Evolutionary conservation across 1,140 invertebrate genomes (phyloP), one percentile per base, ranked within the genome.

Genomic region (Parasteatoda tepidariorum): DNA sequence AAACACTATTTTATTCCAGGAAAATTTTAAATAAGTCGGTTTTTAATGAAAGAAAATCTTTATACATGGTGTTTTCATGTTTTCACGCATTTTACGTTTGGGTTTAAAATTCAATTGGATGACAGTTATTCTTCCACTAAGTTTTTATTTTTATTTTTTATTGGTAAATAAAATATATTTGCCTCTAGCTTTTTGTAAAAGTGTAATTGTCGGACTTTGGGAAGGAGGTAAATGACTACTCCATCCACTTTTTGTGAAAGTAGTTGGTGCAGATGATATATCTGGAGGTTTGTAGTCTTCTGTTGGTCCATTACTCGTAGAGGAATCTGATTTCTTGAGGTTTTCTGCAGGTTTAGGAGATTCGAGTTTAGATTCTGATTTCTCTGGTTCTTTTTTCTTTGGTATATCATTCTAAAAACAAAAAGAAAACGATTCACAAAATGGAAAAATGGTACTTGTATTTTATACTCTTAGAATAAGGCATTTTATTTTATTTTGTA

Each of bases 131-230:
- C n/a, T n/a, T n/a, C n/a, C n/a, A n/a, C n/a, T n/a, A n/a, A n/a
- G n/a, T n/a, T n/a, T n/a, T n/a, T n/a, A n/a, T n/a, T n/a, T n/a
- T n/a, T n/a, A n/a, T n/a, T n/a, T n/a, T n/a, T n/a, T n/a, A n/a
- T n/a, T n/a, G n/a, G n/a, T n/a, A n/a, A n/a, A n/a, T n/a, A n/a
- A n/a, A n/a, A n/a, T n/a, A n/a, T n/a, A n/a, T n/a, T 73, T 34
- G 74, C 81, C 81, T 66, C 81, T 73, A 7, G 81, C 81, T 26
- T 83, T 83, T 34, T 83, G 81, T 5, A 83, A 28, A 30, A 83
- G 64, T 22, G 81, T 83, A 7, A 83, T 73, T 18, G 81, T 83
- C 0, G 81, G 81, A 83, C 70, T 83, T 26, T 83, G 81, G 0
- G 68, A 83, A 3, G 68, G 68, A 11, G 81, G 81, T n/a, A 83